Percentiles rank a stretch among this genome's conserved stretches.
Conservation (phyloP, 2,888 invertebrate genomes). For the Agonopterix alstromeriana region DNA sequence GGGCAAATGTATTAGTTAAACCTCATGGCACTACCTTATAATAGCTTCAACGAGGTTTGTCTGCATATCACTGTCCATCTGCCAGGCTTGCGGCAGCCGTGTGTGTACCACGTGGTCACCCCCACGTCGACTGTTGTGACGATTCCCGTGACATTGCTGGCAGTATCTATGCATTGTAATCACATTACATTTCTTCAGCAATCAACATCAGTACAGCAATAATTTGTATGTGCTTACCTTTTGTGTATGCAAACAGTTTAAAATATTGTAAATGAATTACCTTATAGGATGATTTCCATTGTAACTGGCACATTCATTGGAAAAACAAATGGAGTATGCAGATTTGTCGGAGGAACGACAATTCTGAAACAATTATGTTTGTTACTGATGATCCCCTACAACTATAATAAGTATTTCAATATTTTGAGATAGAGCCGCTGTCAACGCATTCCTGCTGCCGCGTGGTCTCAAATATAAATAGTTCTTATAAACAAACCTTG, state of each 20-base stretch:
- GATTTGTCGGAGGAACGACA: constrained; percentile 94
- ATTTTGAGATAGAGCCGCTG: no score
- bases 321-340: constrained; percentile 97
- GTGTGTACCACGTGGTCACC: constrained; percentile 94
- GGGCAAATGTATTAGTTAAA: background rate
- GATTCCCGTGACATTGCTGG: constrained; percentile 90
- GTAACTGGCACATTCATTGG: constrained; percentile 96
- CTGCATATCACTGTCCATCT: constrained; percentile 93
- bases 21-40: constrained; percentile 81
- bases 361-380: constrained; percentile 77
- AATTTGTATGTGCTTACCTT: no score
- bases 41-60: constrained; percentile 96
- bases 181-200: no score
- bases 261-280: constrained; percentile 18
- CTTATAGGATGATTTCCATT: constrained; percentile 96
- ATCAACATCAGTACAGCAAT: no score
- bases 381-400: no score
- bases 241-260: no score
- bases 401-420: no score
- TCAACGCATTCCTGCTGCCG: no score
- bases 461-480: background rate
- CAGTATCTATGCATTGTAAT: constrained; percentile 80
- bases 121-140: constrained; percentile 91
- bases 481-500: constrained; percentile 76
- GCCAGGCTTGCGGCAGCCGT: constrained; percentile 90